Evolutionary conservation across 2,888 invertebrate species (phyloP).

Genomic region (Phrixothrix hirtus): DNA sequence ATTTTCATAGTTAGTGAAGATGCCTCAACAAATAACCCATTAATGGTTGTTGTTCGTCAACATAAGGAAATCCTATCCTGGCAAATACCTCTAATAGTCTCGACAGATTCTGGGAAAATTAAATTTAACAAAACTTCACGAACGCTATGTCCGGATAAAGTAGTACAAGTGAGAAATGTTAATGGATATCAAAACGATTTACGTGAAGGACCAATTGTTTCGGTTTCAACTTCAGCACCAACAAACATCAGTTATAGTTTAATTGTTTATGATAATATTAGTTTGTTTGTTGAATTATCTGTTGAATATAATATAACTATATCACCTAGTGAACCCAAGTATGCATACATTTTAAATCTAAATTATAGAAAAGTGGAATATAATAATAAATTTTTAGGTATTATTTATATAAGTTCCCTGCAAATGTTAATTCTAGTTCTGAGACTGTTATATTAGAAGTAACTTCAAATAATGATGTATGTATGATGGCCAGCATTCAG

Average conservation of each 20-base stretch:
- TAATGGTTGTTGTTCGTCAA: slow-evolving; percentile 75
- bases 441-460: slow-evolving; percentile 65
- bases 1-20: slow-evolving; percentile 34
- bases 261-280: slow-evolving; percentile 60
- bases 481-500: slow-evolving; percentile 81
- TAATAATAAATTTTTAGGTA: slow-evolving; percentile 19
- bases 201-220: slow-evolving; percentile 45
- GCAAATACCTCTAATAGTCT: slow-evolving; percentile 73
- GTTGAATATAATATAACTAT: slow-evolving; percentile 55
- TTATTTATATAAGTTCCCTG: slow-evolving; percentile 39
- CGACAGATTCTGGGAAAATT: slow-evolving; percentile 51
- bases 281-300: slow-evolving; percentile 62
- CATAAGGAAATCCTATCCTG: slow-evolving; percentile 77
- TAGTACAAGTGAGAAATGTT: slow-evolving; percentile 31
- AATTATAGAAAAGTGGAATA: neutral
- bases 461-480: slow-evolving; percentile 67
- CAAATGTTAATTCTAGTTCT: slow-evolving; percentile 31
- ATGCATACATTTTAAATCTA: slow-evolving; percentile 45
- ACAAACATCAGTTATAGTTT: slow-evolving; percentile 63
- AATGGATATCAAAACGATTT: neutral
- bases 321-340: slow-evolving; percentile 62
- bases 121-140: slow-evolving; percentile 63
- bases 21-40: slow-evolving; percentile 62
- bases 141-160: slow-evolving; percentile 64
- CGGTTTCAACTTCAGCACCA: slow-evolving; percentile 61